A percentile compares a stretch with the other conserved stretches of the same genome.
Conservation (phyloP, 2,113 vertebrate species). For the Aegotheles bennettii region DNA sequence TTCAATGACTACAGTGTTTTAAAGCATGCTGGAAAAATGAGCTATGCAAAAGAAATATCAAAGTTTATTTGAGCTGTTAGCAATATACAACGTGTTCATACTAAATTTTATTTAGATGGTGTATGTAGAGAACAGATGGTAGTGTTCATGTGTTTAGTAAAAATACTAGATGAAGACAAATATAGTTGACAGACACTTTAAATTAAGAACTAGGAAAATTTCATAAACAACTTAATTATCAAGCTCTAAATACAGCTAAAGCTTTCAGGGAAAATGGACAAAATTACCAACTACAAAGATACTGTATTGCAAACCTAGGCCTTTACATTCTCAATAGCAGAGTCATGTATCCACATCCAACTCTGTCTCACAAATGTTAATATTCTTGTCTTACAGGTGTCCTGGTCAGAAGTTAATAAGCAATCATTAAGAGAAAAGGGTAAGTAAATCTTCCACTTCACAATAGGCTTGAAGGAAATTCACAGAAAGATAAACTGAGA, state of each 20-base stretch:
- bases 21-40: neutral
- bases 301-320: neutral
- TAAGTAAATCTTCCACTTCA: neutral
- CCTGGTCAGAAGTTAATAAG: neutral
- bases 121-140: slow-evolving; percentile 6
- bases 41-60: neutral
- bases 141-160: neutral
- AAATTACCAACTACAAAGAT: neutral
- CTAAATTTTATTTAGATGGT: slow-evolving; percentile 15
- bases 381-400: neutral
- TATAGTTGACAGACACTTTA: slow-evolving; percentile 15
- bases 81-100: neutral
- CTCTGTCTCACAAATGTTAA: neutral
- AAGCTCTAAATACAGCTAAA: neutral
- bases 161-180: slow-evolving; percentile 41
- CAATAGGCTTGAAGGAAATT: neutral
- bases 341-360: neutral
- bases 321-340: neutral
- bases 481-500: neutral
- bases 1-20: neutral
- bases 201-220: slow-evolving; percentile 19
- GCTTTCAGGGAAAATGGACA: neutral
- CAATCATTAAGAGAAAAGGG: neutral
- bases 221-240: slow-evolving; percentile 13
- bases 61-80: neutral